phyloP scores from a whole-genome alignment of 2,113 vertebrate species.

The Halichoerus grypus region DNA sequence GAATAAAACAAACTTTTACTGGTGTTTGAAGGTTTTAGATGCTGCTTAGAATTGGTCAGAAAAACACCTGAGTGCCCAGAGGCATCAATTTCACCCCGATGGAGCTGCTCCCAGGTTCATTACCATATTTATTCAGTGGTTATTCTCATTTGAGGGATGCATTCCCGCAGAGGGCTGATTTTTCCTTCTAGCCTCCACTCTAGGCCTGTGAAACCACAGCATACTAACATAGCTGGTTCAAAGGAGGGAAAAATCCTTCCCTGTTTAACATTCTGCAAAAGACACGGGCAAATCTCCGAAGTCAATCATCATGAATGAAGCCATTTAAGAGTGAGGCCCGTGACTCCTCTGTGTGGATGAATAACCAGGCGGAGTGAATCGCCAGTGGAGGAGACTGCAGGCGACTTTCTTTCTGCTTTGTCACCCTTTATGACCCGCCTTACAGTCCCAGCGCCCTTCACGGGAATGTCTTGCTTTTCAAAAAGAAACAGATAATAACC shows the following conservation, averaged over 20 bases:
- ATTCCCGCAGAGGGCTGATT: neutral
- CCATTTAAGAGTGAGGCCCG: conserved; percentile 60
- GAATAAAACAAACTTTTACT: neutral
- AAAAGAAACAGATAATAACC: conserved; percentile 77
- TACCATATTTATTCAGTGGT: neutral
- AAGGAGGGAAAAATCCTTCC: conserved; percentile 58
- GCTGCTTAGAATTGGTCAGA: conserved; percentile 42
- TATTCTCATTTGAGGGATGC: neutral
- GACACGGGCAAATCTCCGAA: conserved; percentile 55
- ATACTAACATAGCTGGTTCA: conserved; percentile 45
- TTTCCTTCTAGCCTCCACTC: neutral
- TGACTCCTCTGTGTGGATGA: conserved; percentile 70
- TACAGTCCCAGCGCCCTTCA: conserved; percentile 73
- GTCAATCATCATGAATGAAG: conserved; percentile 79
- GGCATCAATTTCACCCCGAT: neutral
- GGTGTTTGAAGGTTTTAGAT: conserved; percentile 11
- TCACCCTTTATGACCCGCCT: conserved; percentile 78
- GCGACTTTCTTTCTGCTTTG: conserved; percentile 75
- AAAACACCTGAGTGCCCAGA: neutral
- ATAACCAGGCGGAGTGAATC: conserved; percentile 75
- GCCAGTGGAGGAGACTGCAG: conserved; percentile 66
- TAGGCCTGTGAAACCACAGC: neutral
- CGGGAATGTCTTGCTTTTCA: conserved; percentile 78
- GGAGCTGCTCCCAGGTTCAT: neutral
- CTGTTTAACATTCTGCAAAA: conserved; percentile 79